Conservation (phyloP, 2,888 invertebrate genomes). For the Drosophila prolongata region DNA sequence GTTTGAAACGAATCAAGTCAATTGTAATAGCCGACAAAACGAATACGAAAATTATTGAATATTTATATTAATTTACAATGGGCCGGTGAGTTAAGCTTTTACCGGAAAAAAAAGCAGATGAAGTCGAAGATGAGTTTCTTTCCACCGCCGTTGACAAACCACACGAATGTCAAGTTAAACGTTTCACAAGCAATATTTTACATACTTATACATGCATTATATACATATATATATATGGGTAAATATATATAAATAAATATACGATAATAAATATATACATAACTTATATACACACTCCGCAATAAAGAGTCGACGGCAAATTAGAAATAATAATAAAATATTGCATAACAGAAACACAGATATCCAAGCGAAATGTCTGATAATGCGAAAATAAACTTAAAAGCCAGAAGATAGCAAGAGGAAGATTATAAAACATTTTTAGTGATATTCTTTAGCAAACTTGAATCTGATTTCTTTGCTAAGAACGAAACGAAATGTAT, state of each 20-base stretch:
- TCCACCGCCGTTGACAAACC: slow-evolving; percentile 44
- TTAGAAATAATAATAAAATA: slow-evolving; percentile 17
- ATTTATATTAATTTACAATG: slow-evolving; percentile 34
- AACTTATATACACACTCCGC: slow-evolving; percentile 34
- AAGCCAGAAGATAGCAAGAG: slow-evolving; percentile 14
- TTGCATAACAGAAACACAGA: slow-evolving; percentile 12
- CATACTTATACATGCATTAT: slow-evolving; percentile 67
- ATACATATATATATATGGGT: slow-evolving; percentile 45
- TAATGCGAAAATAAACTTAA: slow-evolving; percentile 11
- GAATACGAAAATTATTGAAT: slow-evolving; percentile 19
- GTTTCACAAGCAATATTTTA: slow-evolving; percentile 80
- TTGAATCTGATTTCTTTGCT: slow-evolving; percentile 69
- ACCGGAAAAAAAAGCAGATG: slow-evolving; percentile 6
- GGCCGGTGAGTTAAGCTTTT: slow-evolving; percentile 16
- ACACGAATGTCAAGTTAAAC: slow-evolving; percentile 74
- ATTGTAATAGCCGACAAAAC: slow-evolving; percentile 54
- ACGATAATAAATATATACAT: slow-evolving; percentile 41
- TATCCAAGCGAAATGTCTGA: slow-evolving; percentile 13
- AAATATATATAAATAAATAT: slow-evolving; percentile 38
- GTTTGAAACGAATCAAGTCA: slow-evolving; percentile 52
- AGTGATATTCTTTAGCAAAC: slow-evolving; percentile 74
- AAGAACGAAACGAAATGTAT: slow-evolving; percentile 41
- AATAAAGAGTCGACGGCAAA: slow-evolving; percentile 34
- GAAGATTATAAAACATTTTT: slow-evolving; percentile 58
- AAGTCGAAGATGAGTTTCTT: slow-evolving; percentile 29